These are phyloP conservation scores for Sardinella longiceps DNA, from an alignment of 2,797 vertebrate genomes.

Conservation along the genomic window DNA sequence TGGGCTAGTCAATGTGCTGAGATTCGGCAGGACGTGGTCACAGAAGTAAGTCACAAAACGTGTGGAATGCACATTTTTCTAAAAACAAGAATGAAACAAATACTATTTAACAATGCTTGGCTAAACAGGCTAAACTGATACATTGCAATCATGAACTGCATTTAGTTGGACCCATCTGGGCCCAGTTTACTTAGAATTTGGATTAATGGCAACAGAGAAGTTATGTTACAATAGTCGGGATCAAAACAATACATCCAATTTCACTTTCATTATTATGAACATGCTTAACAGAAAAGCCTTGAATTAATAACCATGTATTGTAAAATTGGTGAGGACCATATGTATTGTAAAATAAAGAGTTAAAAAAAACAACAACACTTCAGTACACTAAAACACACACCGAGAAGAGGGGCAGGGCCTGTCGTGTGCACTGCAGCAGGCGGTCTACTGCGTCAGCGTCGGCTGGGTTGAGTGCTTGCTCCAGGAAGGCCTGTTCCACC, in stretches of 20 bases:
- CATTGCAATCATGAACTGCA: neutral
- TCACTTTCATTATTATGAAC: too few relatives aligned
- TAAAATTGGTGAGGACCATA: neutral
- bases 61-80: conserved; percentile 99
- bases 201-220: too few relatives aligned
- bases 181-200: too few relatives aligned
- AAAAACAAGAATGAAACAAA: conserved; percentile 10
- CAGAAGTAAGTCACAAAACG: conserved; percentile 97
- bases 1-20: conserved; percentile 88
- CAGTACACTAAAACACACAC: conserved; percentile 70
- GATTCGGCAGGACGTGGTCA: conserved; percentile 93
- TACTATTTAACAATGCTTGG: neutral
- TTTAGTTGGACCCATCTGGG: too few relatives aligned
- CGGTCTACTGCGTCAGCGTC: conserved; percentile 94
- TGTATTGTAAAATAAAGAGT: neutral
- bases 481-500: conserved; percentile 93
- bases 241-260: too few relatives aligned
- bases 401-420: conserved; percentile 95
- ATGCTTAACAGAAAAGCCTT: neutral
- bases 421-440: conserved; percentile 93
- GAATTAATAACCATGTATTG: too few relatives aligned
- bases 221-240: too few relatives aligned
- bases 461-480: conserved; percentile 90
- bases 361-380: too few relatives aligned
- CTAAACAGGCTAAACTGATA: neutral